Evolutionary conservation across 2,888 invertebrate genomes (phyloP).

Genomic region (Rhogogaster chlorosoma): DNA sequence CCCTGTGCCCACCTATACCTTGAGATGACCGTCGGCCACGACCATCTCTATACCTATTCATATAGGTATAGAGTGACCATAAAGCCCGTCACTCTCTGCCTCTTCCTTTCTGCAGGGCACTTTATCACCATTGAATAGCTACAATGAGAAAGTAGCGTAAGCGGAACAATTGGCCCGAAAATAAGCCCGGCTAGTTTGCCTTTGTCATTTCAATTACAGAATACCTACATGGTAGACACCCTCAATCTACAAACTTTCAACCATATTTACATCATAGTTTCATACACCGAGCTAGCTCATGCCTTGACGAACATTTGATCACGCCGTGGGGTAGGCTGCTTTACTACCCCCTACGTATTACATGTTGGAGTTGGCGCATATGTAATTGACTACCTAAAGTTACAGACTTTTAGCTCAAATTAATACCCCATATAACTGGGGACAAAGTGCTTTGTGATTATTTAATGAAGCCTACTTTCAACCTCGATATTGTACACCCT

Average conservation of each 20-base stretch:
- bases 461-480: slow-evolving; percentile 3
- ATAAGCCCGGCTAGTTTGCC: not conserved
- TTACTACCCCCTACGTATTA: not conserved
- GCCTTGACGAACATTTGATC: not conserved
- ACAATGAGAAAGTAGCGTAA: not conserved
- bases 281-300: not conserved
- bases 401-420: slow-evolving; percentile 17
- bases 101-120: not conserved
- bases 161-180: not conserved
- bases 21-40: not conserved
- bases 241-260: not conserved
- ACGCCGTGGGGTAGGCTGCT: not conserved
- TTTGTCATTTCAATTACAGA: not conserved
- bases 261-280: not conserved
- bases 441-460: slow-evolving; percentile 20
- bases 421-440: slow-evolving; percentile 1
- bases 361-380: not conserved
- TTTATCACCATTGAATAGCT: not conserved
- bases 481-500: slow-evolving; percentile 1
- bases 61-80: not conserved
- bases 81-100: not conserved
- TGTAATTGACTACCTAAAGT: slow-evolving; percentile 18
- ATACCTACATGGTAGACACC: not conserved
- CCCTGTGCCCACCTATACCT: not conserved
- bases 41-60: not conserved